A percentile compares a stretch with the other conserved stretches of the same genome.
Evolutionary conservation across 2,113 vertebrate genomes (phyloP).

Genomic region (Falco punctatus): DNA sequence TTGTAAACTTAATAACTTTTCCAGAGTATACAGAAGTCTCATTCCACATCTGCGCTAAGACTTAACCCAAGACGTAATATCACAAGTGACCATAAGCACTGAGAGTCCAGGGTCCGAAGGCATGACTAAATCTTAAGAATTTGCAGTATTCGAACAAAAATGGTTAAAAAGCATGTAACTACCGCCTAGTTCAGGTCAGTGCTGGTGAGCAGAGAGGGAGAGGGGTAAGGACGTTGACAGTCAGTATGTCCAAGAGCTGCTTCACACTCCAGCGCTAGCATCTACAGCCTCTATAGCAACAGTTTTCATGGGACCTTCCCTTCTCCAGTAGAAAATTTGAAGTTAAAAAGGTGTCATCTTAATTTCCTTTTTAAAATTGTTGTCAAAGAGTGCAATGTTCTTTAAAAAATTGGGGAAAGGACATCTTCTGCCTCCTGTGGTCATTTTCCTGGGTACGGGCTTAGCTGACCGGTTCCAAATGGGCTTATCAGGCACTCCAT

Average conservation of each 20-base stretch:
- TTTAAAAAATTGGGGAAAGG: neutral
- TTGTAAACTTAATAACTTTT: neutral
- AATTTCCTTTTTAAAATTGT: neutral
- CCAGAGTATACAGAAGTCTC: neutral
- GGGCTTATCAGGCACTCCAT: neutral
- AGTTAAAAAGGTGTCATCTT: neutral
- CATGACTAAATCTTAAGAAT: neutral
- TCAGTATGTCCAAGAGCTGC: neutral
- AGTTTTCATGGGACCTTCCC: neutral
- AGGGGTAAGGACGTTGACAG: fast-evolving
- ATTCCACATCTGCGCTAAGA: neutral
- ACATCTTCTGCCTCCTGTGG: neutral
- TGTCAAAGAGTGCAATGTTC: fast-evolving
- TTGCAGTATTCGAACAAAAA: neutral
- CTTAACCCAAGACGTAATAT: neutral
- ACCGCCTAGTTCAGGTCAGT: neutral
- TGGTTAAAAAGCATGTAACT: neutral
- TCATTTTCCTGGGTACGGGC: neutral
- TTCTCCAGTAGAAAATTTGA: neutral
- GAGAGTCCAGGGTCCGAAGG: neutral
- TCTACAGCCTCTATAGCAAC: neutral
- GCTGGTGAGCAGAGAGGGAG: neutral
- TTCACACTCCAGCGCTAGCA: neutral
- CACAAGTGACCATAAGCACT: neutral
- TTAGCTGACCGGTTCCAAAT: neutral